Percentiles rank a stretch among this genome's conserved stretches.
Evolutionary conservation across 2,888 invertebrate species (phyloP).

Genomic region (Tachystola acroxantha): DNA sequence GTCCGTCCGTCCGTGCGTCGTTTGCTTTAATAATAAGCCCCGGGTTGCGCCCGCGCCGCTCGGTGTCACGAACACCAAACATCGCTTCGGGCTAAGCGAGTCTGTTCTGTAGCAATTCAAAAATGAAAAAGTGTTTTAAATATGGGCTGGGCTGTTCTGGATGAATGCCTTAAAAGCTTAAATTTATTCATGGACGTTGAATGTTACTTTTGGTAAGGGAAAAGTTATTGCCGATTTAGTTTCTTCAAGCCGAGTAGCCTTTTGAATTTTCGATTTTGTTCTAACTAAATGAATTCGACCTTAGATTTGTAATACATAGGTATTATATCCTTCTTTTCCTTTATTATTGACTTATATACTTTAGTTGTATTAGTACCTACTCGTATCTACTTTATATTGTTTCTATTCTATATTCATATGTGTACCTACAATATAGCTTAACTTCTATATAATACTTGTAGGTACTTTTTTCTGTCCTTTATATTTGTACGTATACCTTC

Average conservation of each 20-base stretch:
- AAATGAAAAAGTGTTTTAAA: conserved; percentile 45
- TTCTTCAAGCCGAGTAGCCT: background rate
- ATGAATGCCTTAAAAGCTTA: conserved; percentile 6
- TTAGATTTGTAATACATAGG: too few species aligned
- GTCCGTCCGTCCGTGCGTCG: conserved; percentile 51
- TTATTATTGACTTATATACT: too few species aligned
- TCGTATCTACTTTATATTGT: too few species aligned
- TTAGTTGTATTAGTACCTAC: too few species aligned
- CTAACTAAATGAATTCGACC: background rate
- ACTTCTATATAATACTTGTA: too few species aligned
- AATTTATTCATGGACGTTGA: conserved; percentile 2
- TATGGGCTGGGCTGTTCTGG: conserved; percentile 21
- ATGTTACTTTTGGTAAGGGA: background rate
- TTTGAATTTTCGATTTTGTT: background rate
- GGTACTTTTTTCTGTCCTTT: too few species aligned
- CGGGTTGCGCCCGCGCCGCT: conserved; percentile 43
- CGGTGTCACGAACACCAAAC: conserved; percentile 71
- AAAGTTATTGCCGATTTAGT: background rate
- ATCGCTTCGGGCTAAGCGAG: conserved; percentile 41
- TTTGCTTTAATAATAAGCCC: conserved; percentile 72
- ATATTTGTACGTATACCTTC: too few species aligned
- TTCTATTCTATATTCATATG: too few species aligned
- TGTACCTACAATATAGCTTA: too few species aligned
- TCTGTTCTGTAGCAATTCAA: conserved; percentile 33
- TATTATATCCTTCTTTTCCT: too few species aligned